Conservation (phyloP, 1,140 invertebrate species). For the Drosophila subobscura region DNA sequence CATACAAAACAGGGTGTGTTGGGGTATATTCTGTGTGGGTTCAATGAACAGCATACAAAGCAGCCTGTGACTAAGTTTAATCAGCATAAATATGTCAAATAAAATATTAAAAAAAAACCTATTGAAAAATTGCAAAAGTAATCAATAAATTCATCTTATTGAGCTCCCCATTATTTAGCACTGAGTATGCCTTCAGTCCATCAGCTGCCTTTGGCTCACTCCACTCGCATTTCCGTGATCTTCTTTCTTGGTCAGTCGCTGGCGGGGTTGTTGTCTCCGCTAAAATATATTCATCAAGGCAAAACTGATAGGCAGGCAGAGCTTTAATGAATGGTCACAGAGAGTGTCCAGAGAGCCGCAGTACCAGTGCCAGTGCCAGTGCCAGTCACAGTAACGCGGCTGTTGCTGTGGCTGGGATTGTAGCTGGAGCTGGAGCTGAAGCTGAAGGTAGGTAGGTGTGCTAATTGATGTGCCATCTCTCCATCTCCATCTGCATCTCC, state of each 20-base stretch:
- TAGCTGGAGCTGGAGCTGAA: constrained; percentile 10
- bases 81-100: no score
- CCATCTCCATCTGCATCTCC: constrained; percentile 32
- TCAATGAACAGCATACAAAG: no score
- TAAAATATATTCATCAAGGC: constrained; percentile 78
- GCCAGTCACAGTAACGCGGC: no score
- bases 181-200: not conserved
- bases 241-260: not conserved
- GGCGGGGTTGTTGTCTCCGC: constrained; percentile 59
- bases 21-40: not conserved
- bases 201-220: not conserved
- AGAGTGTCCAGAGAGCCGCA: constrained; percentile 16
- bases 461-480: constrained; percentile 80
- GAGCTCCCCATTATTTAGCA: no score
- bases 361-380: not conserved
- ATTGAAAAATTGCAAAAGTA: no score
- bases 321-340: constrained; percentile 73
- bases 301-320: constrained; percentile 61
- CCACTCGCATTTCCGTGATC: not conserved
- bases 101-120: no score
- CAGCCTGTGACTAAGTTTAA: no score
- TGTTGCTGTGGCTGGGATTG: not conserved
- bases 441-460: constrained; percentile 72
- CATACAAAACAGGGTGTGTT: constrained; percentile 2
- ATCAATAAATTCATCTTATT: no score